phyloP scores from a whole-genome alignment of 2,113 vertebrate species.

The Nestor notabilis region DNA sequence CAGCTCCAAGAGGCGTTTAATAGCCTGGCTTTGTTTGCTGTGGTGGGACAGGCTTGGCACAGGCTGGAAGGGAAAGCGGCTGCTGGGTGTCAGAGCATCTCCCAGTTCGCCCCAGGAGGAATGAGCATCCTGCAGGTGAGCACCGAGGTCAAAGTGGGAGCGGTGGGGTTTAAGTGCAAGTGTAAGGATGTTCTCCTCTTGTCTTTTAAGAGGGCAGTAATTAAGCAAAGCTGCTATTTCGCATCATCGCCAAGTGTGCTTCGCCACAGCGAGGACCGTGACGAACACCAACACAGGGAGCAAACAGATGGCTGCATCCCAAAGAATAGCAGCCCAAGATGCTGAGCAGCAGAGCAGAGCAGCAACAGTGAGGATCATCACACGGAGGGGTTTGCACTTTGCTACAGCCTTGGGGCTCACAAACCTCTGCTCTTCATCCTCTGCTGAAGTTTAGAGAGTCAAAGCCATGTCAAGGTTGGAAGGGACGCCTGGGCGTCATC shows the following conservation, averaged over 20 bases:
- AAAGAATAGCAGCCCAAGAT: not conserved
- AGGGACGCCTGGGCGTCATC: not conserved
- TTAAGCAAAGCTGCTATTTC: not conserved
- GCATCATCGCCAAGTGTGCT: not conserved
- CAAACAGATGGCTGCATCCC: not conserved
- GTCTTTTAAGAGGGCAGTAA: not conserved
- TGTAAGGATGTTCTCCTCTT: not conserved
- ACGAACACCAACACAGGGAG: not conserved
- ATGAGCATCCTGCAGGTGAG: not conserved
- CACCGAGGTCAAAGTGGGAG: no score
- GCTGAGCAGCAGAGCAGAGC: not conserved
- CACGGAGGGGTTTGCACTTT: not conserved
- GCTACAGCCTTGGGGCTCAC: not conserved
- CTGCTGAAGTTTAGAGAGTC: not conserved
- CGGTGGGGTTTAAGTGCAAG: accelerated
- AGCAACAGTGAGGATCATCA: not conserved
- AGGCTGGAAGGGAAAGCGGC: not conserved
- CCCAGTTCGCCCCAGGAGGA: not conserved
- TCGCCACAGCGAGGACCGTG: not conserved
- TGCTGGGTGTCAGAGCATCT: not conserved
- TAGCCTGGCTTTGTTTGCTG: not conserved
- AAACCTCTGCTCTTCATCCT: not conserved
- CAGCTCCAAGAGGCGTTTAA: not conserved
- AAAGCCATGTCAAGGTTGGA: not conserved
- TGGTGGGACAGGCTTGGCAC: not conserved